phyloP scores from a whole-genome alignment of 2,888 invertebrate species.

The Dastarcus helophoroides region DNA sequence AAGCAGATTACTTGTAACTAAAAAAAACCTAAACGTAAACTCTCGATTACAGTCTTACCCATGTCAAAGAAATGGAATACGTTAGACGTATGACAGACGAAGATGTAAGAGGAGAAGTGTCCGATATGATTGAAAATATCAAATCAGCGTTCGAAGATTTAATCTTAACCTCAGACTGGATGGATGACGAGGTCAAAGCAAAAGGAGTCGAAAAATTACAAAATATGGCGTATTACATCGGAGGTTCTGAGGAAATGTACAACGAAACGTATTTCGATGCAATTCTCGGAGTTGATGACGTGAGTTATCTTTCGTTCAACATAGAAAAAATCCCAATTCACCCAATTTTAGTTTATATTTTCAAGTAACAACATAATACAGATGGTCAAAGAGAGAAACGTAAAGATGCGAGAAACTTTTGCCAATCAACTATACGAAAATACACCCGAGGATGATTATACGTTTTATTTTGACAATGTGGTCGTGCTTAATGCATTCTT shows the following conservation, averaged over 20 bases:
- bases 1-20: too few species aligned
- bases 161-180: slow-evolving; percentile 18
- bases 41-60: slow-evolving; percentile 23
- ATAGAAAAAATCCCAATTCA: too few species aligned
- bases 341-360: slow-evolving; percentile 16
- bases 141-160: slow-evolving; percentile 16
- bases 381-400: slow-evolving; percentile 14
- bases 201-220: slow-evolving; percentile 14
- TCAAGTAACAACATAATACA: slow-evolving; percentile 17
- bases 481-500: slow-evolving; percentile 10
- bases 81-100: slow-evolving; percentile 18
- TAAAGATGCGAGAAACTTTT: slow-evolving; percentile 13
- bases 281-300: slow-evolving; percentile 18
- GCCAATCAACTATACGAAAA: slow-evolving; percentile 10
- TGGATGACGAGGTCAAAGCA: slow-evolving; percentile 17
- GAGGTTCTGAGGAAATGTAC: slow-evolving; percentile 20
- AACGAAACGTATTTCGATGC: slow-evolving; percentile 19
- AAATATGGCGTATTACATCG: slow-evolving; percentile 18
- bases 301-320: too few species aligned
- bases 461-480: slow-evolving; percentile 7
- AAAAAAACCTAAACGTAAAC: too few species aligned
- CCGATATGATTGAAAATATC: slow-evolving; percentile 18
- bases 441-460: slow-evolving; percentile 6
- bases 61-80: slow-evolving; percentile 23
- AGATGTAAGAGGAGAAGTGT: slow-evolving; percentile 15